Evolutionary conservation across 2,888 invertebrate species (phyloP), one percentile per base, ranked within the genome.

Genomic region (Phengaris arion): DNA sequence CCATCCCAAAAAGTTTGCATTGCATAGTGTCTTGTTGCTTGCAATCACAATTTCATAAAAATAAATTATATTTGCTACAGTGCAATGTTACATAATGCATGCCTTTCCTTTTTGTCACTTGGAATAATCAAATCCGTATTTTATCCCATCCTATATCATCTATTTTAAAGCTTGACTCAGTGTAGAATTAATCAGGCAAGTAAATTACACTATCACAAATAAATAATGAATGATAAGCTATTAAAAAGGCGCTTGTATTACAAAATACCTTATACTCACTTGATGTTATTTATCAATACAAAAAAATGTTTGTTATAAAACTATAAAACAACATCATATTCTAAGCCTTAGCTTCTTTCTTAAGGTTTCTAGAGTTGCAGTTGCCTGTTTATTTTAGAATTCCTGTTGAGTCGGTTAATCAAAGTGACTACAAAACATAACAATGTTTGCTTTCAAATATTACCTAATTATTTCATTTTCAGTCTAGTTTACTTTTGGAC

Each of bases 91-190:
- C 55, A 55, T n/a, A 55, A 22, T 15, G 64, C 22, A 6, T 22
- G 35, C 35, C 12, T 45, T 12, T 64, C 35, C 64, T 22, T 45
- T 64, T 5, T 64, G 35, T 64, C 64, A 22, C 12, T 64, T 64
- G 6, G 10, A 52, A 52, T 52, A 12, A 52, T 12, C 13, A 35
- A 64, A 45, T 64, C 35, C 64, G 12, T 64, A 35, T 75, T 77
- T 35, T 75, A 64, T 76, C 75, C 74, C 77, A 81, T 82, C 84
- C 80, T 81, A 84, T 87, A 88, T 85, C 89, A 85, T 87, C 83
- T 83, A 83, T 81, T 85, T 90, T 90, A 89, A 89, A 90, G 89
- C 89, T 89, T 85, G 84, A 76, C 75, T 74, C 77, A 77, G n/a
- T 75, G 15, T 55, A 75, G 51, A 68, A 48, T 74, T 74, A 57